phyloP scores from a whole-genome alignment of 1,140 invertebrate species.

The Macrosteles quadrilineatus region DNA sequence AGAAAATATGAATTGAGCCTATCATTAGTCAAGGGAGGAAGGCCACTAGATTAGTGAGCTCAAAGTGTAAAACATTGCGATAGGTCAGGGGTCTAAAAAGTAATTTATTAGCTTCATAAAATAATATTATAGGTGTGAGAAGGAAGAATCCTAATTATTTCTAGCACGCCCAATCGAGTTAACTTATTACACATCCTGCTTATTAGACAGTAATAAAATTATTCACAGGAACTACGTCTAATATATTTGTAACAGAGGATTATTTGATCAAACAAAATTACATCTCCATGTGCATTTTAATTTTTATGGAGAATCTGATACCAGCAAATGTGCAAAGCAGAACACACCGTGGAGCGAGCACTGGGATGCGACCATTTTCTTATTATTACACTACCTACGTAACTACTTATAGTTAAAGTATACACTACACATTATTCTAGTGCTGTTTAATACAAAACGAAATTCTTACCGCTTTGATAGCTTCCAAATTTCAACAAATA shows the following conservation, averaged over 20 bases:
- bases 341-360: conserved; percentile 16
- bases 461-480: conserved; percentile 34
- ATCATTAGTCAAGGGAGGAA: no score
- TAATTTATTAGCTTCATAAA: conserved; percentile 6
- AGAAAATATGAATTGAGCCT: no score
- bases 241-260: no score
- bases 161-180: no score
- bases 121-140: neutral
- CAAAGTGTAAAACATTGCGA: neutral
- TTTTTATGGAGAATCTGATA: conserved; percentile 12
- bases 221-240: no score
- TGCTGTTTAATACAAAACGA: neutral
- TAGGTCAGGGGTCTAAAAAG: neutral
- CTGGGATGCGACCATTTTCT: neutral
- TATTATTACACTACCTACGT: neutral
- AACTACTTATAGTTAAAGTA: neutral
- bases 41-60: no score
- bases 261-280: conserved; percentile 20
- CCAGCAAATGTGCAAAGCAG: conserved; percentile 9
- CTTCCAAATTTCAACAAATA: conserved; percentile 61
- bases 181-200: no score
- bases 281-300: conserved; percentile 18
- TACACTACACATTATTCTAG: no score
- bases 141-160: no score
- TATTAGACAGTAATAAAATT: no score